A percentile compares a stretch with the other conserved stretches of the same genome.
Evolutionary conservation across 2,113 vertebrate species (phyloP).

Genomic region (Trogon melanurus): DNA sequence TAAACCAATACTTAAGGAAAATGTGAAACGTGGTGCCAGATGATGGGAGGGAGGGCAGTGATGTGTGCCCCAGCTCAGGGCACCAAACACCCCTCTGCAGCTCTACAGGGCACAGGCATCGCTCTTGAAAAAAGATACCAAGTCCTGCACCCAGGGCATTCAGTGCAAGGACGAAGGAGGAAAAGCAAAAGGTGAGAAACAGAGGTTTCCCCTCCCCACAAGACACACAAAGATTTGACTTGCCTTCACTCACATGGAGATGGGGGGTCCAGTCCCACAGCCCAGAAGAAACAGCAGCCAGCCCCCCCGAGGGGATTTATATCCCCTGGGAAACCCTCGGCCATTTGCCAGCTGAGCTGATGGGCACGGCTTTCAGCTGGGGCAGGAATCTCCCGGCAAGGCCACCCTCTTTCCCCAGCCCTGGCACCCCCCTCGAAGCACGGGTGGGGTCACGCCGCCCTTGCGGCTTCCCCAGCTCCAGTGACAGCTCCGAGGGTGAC

Average conservation of each 20-base stretch:
- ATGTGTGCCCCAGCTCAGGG: neutral
- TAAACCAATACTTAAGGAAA: neutral
- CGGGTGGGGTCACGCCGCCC: too few relatives aligned
- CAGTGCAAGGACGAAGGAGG: neutral
- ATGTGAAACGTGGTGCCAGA: fast-evolving
- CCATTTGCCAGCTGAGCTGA: neutral
- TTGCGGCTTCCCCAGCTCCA: fast-evolving
- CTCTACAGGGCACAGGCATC: neutral
- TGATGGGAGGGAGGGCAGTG: fast-evolving
- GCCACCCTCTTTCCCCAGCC: neutral
- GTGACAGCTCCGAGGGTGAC: fast-evolving
- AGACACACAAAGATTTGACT: neutral
- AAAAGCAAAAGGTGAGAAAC: neutral
- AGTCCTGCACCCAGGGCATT: neutral
- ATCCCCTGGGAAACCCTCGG: neutral
- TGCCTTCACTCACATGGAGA: fast-evolving
- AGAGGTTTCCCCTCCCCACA: neutral
- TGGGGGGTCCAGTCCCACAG: neutral
- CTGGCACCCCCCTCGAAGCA: fast-evolving
- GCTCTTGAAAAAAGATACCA: fast-evolving
- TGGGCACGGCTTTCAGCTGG: neutral
- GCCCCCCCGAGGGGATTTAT: neutral
- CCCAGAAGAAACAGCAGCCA: neutral
- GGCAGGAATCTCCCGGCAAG: neutral
- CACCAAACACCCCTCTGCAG: neutral